Base-by-base conservation (phyloP, 2,888 invertebrate species). In the Cantharis flavilabris region DNA sequence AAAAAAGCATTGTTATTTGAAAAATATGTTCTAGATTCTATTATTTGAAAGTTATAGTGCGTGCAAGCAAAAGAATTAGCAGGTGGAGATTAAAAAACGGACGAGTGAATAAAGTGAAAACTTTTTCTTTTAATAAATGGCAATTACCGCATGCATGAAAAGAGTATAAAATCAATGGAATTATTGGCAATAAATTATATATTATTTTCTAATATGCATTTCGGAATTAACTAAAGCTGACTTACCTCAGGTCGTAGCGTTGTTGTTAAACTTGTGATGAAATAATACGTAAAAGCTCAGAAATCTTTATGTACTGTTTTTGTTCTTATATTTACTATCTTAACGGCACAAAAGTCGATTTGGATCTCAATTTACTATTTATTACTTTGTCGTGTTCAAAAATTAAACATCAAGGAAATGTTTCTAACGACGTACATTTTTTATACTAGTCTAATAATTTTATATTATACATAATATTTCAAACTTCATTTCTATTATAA, bases 341-440 rank as follows among this genome's bases (percentile, higher is more conserved):
- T 67, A 23, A 23, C n/a, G 26, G 26, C 65, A 16, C 26, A 67
- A 67, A 67, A 23, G 75, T 77, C 75, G 70, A 69, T 23, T 71
- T 75, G 72, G 77, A 77, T 77, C 77, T 77, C 77, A 77, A 71
- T 70, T 23, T 20, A n/a, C 26, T 70, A 62, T 75, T 71, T 74
- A n/a, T 74, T 65, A 69, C 70, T 72, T 70, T 33, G 72, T 75
- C 49, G 49, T 49, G 49, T 49, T 49, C 49, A 49, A 49, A 49
- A 49, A 49, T 49, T 49, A 49, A 49, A 49, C 49, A 49, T 49
- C 49, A 49, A 49, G 49, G n/a, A 49, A 49, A 49, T 49, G 49
- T 49, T 49, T 49, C 49, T 49, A 49, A 49, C 49, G n/a, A 49
- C 49, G n/a, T 49, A 49, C 49, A 49, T 49, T 49, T 49, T 49